Percentiles rank a stretch among this genome's conserved stretches.
These are phyloP conservation scores for Anthrax anthrax DNA, from an alignment of 2,888 invertebrate genomes.

Conservation along the genomic window DNA sequence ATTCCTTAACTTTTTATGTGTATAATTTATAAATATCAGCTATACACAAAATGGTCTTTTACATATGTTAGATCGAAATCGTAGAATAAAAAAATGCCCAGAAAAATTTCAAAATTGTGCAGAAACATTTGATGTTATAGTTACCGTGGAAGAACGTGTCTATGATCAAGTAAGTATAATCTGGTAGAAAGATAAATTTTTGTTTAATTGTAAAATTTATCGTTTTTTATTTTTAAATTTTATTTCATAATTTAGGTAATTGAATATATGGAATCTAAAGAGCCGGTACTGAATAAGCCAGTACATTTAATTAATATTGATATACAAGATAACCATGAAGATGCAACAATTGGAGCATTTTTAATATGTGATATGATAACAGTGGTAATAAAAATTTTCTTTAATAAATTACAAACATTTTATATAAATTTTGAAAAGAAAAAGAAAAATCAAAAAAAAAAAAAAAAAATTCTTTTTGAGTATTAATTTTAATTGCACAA, in stretches of 20 bases:
- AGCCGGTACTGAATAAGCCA: conserved; percentile 67
- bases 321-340: conserved; percentile 98
- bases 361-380: conserved; percentile 91
- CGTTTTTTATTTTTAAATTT: conserved; percentile 34
- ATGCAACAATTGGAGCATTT: conserved; percentile 97
- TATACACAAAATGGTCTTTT: conserved; percentile 97
- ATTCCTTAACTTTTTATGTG: conserved; percentile 11
- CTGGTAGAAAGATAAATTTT: not conserved
- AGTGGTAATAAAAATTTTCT: too few relatives aligned
- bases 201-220: not conserved
- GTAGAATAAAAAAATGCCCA: conserved; percentile 84
- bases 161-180: conserved; percentile 64
- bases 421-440: conserved; percentile 2
- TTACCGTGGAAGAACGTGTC: conserved; percentile 96
- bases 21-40: conserved; percentile 30
- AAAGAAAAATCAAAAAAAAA: not conserved
- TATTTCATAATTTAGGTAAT: conserved; percentile 86
- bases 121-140: conserved; percentile 88
- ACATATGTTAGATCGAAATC: conserved; percentile 95
- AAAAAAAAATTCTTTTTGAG: not conserved
- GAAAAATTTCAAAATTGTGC: conserved; percentile 83
- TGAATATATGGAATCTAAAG: conserved; percentile 76
- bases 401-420: too few relatives aligned
- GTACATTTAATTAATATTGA: conserved; percentile 97
- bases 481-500: too few relatives aligned